A percentile compares a stretch with the other conserved stretches of the same genome.
These are phyloP conservation scores for Pteronura brasiliensis DNA, from an alignment of 2,113 vertebrate species.

Conservation along the genomic window DNA sequence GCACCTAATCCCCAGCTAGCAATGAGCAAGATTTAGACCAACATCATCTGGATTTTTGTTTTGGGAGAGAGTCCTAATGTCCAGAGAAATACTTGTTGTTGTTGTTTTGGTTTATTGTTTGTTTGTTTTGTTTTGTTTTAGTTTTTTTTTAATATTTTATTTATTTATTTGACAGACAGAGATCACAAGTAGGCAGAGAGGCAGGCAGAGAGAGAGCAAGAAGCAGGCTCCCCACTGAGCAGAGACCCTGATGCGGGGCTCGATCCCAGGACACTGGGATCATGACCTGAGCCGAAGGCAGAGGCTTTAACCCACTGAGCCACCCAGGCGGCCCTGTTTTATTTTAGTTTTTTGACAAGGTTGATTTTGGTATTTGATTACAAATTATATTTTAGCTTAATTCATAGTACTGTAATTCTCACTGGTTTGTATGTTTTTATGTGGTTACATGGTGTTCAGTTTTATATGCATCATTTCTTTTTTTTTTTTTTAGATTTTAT, in stretches of 20 bases:
- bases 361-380: neutral
- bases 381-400: neutral
- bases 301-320: no score
- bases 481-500: no score
- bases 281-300: no score
- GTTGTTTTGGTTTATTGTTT: no score
- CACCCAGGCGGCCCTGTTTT: neutral
- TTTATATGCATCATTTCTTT: neutral
- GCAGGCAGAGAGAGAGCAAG: no score
- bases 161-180: no score
- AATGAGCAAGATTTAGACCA: fast-evolving
- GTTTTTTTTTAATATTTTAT: neutral
- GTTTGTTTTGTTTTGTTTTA: neutral
- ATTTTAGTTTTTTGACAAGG: neutral
- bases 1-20: neutral
- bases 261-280: no score
- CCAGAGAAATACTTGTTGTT: neutral
- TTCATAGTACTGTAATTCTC: neutral
- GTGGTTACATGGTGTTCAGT: neutral
- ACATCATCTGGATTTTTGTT: neutral
- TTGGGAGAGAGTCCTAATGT: neutral
- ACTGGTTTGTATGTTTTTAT: neutral
- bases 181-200: no score
- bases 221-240: no score
- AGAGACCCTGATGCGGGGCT: no score